Evolutionary conservation across 2,113 vertebrate species (phyloP).

Genomic region (Chloroceryle aenea): DNA sequence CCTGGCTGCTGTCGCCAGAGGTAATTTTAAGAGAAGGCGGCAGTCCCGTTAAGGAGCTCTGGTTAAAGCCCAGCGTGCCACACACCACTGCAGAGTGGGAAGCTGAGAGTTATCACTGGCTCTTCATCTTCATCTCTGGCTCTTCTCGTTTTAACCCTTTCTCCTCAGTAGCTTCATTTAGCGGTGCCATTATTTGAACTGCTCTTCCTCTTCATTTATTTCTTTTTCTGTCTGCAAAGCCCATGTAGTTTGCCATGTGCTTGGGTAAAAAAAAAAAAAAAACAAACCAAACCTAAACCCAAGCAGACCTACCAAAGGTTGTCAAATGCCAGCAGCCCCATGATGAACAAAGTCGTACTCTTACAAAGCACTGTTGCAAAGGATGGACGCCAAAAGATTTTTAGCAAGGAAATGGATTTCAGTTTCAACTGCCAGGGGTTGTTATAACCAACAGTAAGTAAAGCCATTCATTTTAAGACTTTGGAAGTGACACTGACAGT

Average conservation of each 20-base stretch:
- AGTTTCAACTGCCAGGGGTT: slow-evolving; percentile 5
- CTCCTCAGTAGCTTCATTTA: slow-evolving; percentile 26
- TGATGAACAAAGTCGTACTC: slow-evolving; percentile 26
- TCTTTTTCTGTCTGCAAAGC: not conserved
- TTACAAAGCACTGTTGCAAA: slow-evolving; percentile 38
- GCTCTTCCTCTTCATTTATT: not conserved
- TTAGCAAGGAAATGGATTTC: slow-evolving; percentile 26
- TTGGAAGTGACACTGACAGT: slow-evolving; percentile 20
- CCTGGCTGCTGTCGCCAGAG: not conserved
- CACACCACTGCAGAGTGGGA: not conserved
- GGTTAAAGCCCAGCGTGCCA: not conserved
- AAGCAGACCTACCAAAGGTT: not conserved
- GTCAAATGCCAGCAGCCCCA: not conserved
- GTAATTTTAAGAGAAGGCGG: not conserved
- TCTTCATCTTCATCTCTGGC: slow-evolving; percentile 1
- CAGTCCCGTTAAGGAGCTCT: not conserved
- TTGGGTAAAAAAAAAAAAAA: not conserved
- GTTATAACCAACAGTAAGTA: slow-evolving; percentile 49
- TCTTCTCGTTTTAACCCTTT: slow-evolving; percentile 12
- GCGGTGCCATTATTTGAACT: slow-evolving; percentile 18
- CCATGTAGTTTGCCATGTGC: not conserved
- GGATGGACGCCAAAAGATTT: slow-evolving; percentile 31
- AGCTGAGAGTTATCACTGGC: not conserved
- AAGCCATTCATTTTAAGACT: slow-evolving; percentile 38
- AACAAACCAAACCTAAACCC: too few relatives aligned